These are phyloP conservation scores for Enteromius paludinosus DNA, from an alignment of 2,797 vertebrate species.

Conservation along the genomic window DNA sequence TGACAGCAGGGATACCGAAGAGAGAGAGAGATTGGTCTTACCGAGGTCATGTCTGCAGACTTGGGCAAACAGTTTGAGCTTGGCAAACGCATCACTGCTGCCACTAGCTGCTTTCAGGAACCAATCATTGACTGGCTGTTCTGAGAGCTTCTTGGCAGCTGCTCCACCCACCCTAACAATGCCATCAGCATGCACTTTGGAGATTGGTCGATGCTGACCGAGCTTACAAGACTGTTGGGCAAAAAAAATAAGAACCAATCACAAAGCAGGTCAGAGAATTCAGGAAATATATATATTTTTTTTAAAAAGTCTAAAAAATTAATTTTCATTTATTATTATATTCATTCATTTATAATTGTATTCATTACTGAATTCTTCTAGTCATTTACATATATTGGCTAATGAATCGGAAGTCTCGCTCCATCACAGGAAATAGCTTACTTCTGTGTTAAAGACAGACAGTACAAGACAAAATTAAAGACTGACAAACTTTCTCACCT, in stretches of 20 bases:
- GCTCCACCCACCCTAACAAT: constrained; percentile 91
- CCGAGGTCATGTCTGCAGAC: constrained; percentile 97
- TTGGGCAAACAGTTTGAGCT: constrained; percentile 98
- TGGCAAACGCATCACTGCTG: constrained; percentile 91
- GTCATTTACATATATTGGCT: neutral
- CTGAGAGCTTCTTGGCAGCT: constrained; percentile 89
- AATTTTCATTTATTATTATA: neutral
- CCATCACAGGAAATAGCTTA: neutral
- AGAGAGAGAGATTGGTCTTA: constrained; percentile 65
- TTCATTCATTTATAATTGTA: neutral
- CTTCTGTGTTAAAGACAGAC: neutral
- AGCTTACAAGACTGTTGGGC: constrained; percentile 89
- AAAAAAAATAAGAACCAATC: constrained; percentile 17
- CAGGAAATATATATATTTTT: no score
- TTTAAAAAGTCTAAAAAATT: no score
- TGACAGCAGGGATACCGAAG: neutral
- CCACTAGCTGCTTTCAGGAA: constrained; percentile 90
- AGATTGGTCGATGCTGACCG: constrained; percentile 96
- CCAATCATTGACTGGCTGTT: constrained; percentile 95
- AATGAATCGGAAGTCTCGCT: neutral
- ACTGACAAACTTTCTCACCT: constrained; percentile 76
- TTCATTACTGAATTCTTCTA: neutral
- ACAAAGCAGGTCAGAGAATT: neutral
- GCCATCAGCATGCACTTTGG: constrained; percentile 91
- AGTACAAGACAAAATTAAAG: neutral